A percentile compares a stretch with the other conserved stretches of the same genome.
Evolutionary conservation across 2,113 vertebrate genomes (phyloP).

Genomic region (rat (Rattus norvegicus)): GRCr8 NC_086024.1:77657501-77658000

Average conservation of each 20-base stretch:
- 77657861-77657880: conserved; percentile 78
- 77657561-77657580: conserved; percentile 57
- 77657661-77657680: too few relatives aligned
- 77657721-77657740: too few relatives aligned
- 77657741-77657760: too few relatives aligned
- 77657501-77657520: background rate
- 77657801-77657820: conserved; percentile 81
- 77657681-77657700: too few relatives aligned
- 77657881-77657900: conserved; percentile 79
- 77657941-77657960: background rate
- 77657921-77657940: conserved; percentile 63
- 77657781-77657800: conserved; percentile 80
- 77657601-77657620: conserved; percentile 73
- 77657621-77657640: background rate
- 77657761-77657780: too few relatives aligned
- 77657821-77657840: conserved; percentile 82
- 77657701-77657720: too few relatives aligned
- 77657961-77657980: conserved; percentile 4
- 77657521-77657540: conserved; percentile 54
- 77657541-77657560: conserved; percentile 63
- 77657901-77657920: conserved; percentile 68
- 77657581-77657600: conserved; percentile 67
- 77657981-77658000: background rate
- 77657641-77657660: conserved; percentile 79
- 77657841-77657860: conserved; percentile 73